Percentiles rank a stretch among this genome's conserved stretches.
These are phyloP conservation scores for Bungarus multicinctus DNA, from an alignment of 2,113 vertebrate genomes.

Conservation along the genomic window DNA sequence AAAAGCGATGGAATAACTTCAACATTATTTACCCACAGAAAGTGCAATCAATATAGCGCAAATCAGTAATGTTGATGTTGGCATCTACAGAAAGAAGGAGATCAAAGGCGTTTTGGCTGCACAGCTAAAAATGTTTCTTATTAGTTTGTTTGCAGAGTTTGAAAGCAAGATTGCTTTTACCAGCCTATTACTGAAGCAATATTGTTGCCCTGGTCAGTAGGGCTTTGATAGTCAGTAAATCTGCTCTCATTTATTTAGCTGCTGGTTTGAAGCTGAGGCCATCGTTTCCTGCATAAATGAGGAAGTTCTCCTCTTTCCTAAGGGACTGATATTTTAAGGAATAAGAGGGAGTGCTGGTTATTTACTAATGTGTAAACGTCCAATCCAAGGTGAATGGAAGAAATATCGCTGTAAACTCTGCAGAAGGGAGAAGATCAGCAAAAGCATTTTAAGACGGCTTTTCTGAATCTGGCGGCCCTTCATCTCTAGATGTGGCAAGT, in stretches of 20 bases:
- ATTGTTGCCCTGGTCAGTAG: slow-evolving; percentile 51
- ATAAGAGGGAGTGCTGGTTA: slow-evolving; percentile 40
- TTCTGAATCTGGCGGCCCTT: background rate
- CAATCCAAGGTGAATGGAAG: slow-evolving; percentile 25
- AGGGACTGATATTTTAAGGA: slow-evolving; percentile 44
- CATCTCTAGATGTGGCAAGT: background rate
- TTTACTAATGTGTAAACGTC: slow-evolving; percentile 40
- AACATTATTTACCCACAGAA: slow-evolving; percentile 66
- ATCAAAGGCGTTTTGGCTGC: slow-evolving; percentile 55
- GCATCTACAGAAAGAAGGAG: slow-evolving; percentile 57
- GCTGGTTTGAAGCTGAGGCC: slow-evolving; percentile 46
- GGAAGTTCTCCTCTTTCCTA: slow-evolving; percentile 39
- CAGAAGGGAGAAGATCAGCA: slow-evolving; percentile 21
- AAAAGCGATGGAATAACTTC: slow-evolving; percentile 54
- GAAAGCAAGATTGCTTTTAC: slow-evolving; percentile 63
- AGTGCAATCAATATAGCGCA: slow-evolving; percentile 60
- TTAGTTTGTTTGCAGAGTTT: slow-evolving; percentile 66
- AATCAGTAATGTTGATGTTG: slow-evolving; percentile 62
- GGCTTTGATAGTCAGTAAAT: slow-evolving; percentile 49
- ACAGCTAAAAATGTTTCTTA: slow-evolving; percentile 50
- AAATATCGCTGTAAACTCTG: slow-evolving; percentile 3
- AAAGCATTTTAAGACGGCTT: background rate
- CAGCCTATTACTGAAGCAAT: slow-evolving; percentile 53
- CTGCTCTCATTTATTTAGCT: slow-evolving; percentile 51
- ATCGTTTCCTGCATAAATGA: slow-evolving; percentile 52